Evolutionary conservation across 2,113 vertebrate genomes (phyloP).

Genomic region (Spea bombifrons): DNA sequence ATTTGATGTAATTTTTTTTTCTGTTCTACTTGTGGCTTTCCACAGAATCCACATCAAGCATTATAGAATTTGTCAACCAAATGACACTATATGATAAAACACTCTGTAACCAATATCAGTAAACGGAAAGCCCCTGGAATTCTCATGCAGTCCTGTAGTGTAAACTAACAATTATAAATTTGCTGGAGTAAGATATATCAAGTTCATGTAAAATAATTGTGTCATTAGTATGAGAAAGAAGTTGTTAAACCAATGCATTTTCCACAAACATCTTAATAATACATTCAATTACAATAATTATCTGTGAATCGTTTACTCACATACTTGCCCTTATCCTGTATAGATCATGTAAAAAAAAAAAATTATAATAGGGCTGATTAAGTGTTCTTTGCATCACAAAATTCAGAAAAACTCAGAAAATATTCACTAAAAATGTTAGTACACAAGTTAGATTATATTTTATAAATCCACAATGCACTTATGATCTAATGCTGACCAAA

Average conservation of each 20-base stretch:
- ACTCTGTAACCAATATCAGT: slow-evolving; percentile 1
- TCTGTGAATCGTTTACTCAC: too few species aligned
- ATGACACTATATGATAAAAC: background rate
- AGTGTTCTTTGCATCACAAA: too few species aligned
- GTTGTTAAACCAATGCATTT: background rate
- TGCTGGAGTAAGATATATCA: background rate
- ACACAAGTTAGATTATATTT: too few species aligned
- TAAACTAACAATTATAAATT: background rate
- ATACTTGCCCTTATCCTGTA: too few species aligned
- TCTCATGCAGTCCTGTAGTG: background rate
- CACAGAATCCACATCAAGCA: background rate
- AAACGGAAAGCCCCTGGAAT: slow-evolving; percentile 16
- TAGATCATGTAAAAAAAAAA: too few species aligned
- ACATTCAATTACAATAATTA: background rate
- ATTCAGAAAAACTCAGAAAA: too few species aligned
- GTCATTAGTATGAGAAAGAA: background rate
- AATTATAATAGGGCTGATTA: too few species aligned
- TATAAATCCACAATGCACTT: too few species aligned
- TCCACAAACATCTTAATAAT: background rate
- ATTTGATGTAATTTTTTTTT: background rate
- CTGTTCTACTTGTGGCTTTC: background rate
- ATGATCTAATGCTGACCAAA: too few species aligned
- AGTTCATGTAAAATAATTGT: background rate
- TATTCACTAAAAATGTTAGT: too few species aligned
- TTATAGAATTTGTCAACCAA: background rate